phyloP scores from a whole-genome alignment of 2,888 invertebrate species.

The Augiades crinisus region DNA sequence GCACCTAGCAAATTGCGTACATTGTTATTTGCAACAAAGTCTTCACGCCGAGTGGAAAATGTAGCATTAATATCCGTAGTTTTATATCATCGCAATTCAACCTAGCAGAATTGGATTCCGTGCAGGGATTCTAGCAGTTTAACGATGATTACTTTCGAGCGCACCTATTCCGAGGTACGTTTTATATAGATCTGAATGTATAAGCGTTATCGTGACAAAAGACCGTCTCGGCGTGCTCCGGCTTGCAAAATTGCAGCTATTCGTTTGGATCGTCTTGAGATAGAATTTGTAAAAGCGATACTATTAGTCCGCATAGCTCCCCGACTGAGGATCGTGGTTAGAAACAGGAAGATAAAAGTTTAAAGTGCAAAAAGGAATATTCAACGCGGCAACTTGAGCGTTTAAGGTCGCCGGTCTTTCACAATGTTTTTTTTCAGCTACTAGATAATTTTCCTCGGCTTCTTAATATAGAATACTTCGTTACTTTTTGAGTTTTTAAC shows the following conservation, averaged over 20 bases:
- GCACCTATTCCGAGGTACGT: slow-evolving; percentile 16
- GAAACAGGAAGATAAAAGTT: slow-evolving; percentile 24
- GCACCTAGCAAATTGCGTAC: slow-evolving; percentile 4
- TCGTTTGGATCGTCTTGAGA: slow-evolving; percentile 36
- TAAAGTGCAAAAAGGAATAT: slow-evolving; percentile 23
- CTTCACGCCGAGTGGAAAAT: slow-evolving; percentile 4
- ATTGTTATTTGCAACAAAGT: slow-evolving; percentile 13
- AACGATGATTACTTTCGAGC: slow-evolving; percentile 24
- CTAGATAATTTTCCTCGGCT: not conserved
- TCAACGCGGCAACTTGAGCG: slow-evolving; percentile 13
- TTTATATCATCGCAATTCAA: slow-evolving; percentile 18
- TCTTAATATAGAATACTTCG: no score
- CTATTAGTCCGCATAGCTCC: slow-evolving; percentile 30
- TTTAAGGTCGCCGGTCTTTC: not conserved
- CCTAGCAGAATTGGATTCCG: slow-evolving; percentile 19
- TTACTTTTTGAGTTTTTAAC: no score
- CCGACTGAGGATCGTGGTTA: slow-evolving; percentile 18
- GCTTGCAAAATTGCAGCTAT: slow-evolving; percentile 38
- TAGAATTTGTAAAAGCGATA: slow-evolving; percentile 37
- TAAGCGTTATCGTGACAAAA: slow-evolving; percentile 37
- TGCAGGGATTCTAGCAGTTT: slow-evolving; percentile 13
- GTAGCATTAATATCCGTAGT: slow-evolving; percentile 13
- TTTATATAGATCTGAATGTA: slow-evolving; percentile 33
- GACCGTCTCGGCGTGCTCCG: slow-evolving; percentile 32
- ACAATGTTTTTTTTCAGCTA: not conserved